Conservation (phyloP, 2,113 vertebrate species). For the Cephalopholis sonnerati region DNA sequence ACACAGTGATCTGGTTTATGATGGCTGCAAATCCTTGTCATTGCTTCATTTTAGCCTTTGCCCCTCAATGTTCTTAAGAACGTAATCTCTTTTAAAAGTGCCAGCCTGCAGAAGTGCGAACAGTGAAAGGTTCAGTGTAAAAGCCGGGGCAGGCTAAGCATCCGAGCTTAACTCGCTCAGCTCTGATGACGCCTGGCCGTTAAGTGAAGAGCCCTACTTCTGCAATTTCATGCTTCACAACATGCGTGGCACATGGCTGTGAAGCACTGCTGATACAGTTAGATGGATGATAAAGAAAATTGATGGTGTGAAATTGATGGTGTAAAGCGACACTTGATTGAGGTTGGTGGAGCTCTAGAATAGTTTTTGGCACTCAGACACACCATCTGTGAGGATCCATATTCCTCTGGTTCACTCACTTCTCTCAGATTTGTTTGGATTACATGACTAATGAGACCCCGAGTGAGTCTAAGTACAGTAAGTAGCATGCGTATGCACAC, state of each 20-base stretch:
- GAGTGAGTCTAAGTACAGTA: not conserved
- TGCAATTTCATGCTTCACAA: conserved; percentile 52
- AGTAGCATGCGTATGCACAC: not conserved
- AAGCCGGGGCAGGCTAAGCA: conserved; percentile 43
- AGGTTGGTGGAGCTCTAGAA: conserved; percentile 19
- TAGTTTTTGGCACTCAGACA: conserved; percentile 22
- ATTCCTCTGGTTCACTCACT: conserved; percentile 19
- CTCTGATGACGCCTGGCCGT: conserved; percentile 32
- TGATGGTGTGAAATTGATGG: conserved; percentile 32
- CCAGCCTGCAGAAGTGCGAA: conserved; percentile 50
- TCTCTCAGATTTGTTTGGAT: conserved; percentile 46
- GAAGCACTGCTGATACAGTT: conserved; percentile 28
- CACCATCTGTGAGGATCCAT: conserved; percentile 6
- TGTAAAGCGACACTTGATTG: conserved; percentile 29
- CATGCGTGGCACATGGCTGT: not conserved
- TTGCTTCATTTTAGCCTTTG: conserved; percentile 66
- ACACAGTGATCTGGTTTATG: conserved; percentile 33
- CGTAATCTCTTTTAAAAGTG: conserved; percentile 68
- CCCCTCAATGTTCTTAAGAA: conserved; percentile 57
- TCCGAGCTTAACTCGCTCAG: conserved; percentile 40
- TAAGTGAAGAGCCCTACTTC: conserved; percentile 40
- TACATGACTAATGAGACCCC: conserved; percentile 35
- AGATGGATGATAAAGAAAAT: conserved; percentile 48
- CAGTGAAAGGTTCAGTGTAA: conserved; percentile 59
- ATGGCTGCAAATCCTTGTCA: conserved; percentile 53